Evolutionary conservation across 2,888 invertebrate species (phyloP).

Genomic region (Mimas tiliae): DNA sequence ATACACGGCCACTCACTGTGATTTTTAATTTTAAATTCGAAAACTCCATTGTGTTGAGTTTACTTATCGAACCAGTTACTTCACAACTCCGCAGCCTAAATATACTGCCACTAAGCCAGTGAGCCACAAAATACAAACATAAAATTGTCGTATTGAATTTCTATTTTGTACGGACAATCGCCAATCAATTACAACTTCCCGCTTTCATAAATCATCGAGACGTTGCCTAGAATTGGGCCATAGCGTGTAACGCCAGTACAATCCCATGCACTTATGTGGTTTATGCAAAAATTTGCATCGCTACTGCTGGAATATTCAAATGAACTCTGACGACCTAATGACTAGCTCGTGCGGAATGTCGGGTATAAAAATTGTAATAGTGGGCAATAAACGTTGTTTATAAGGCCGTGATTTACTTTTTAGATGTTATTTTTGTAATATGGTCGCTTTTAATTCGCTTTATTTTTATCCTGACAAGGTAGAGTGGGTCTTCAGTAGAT

Average conservation of each 20-base stretch:
- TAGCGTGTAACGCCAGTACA: conserved; percentile 33
- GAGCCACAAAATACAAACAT: too few relatives aligned
- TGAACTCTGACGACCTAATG: conserved; percentile 36
- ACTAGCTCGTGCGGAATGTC: conserved; percentile 29
- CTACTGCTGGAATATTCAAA: conserved; percentile 45
- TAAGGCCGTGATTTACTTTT: conserved; percentile 30
- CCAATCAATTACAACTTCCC: conserved; percentile 59
- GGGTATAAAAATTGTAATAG: conserved; percentile 26
- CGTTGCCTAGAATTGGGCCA: conserved; percentile 31
- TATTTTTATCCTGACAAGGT: too few relatives aligned
- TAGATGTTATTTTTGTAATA: neutral
- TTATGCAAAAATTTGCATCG: conserved; percentile 46
- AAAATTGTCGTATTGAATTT: conserved; percentile 1
- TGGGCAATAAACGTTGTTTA: conserved; percentile 40
- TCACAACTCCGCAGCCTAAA: too few relatives aligned
- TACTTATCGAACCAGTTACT: too few relatives aligned
- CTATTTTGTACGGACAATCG: conserved; percentile 41
- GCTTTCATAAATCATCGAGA: conserved; percentile 57
- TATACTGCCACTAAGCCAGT: too few relatives aligned
- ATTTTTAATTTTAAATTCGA: too few relatives aligned
- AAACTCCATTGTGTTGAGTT: too few relatives aligned
- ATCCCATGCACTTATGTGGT: conserved; percentile 41
- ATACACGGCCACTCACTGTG: too few relatives aligned
- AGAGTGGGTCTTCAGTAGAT: too few relatives aligned
- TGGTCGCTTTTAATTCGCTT: neutral